Conservation (phyloP, 1,140 invertebrate genomes). For the Cyrtorhinus lividipennis region DNA sequence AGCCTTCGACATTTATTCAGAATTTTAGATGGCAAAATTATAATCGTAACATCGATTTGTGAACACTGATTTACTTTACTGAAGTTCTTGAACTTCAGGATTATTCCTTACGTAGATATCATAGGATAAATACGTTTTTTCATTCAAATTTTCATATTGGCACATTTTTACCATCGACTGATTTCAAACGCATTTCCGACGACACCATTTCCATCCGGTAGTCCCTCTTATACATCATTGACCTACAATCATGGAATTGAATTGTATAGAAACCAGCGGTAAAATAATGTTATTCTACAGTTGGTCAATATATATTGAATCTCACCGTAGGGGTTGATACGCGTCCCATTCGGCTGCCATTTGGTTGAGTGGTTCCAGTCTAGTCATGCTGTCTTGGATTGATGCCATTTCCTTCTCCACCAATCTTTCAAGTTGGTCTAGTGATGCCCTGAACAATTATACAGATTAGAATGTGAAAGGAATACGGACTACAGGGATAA, state of each 20-base stretch:
- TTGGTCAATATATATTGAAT: not conserved
- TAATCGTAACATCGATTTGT: too few relatives aligned
- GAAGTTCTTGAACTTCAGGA: too few relatives aligned
- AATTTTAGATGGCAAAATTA: too few relatives aligned
- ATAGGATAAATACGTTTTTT: too few relatives aligned
- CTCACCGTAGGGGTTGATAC: not conserved
- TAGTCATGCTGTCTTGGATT: not conserved
- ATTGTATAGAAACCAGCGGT: too few relatives aligned
- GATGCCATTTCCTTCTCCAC: constrained; percentile 1
- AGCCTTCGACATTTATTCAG: too few relatives aligned
- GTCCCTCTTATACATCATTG: not conserved
- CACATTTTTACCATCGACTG: too few relatives aligned
- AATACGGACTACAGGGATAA: too few relatives aligned
- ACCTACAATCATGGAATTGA: not conserved
- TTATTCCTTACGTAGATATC: too few relatives aligned
- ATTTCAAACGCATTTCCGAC: not conserved
- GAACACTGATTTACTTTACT: too few relatives aligned
- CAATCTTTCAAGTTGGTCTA: not conserved
- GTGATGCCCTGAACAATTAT: not conserved
- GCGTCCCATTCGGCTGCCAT: not conserved
- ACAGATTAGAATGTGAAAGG: not conserved
- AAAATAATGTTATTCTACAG: too few relatives aligned
- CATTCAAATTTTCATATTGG: too few relatives aligned
- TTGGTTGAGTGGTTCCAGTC: not conserved
- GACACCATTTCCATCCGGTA: constrained; percentile 2